Conservation (phyloP, 2,888 invertebrate genomes). For the Cosmia trapezina region DNA sequence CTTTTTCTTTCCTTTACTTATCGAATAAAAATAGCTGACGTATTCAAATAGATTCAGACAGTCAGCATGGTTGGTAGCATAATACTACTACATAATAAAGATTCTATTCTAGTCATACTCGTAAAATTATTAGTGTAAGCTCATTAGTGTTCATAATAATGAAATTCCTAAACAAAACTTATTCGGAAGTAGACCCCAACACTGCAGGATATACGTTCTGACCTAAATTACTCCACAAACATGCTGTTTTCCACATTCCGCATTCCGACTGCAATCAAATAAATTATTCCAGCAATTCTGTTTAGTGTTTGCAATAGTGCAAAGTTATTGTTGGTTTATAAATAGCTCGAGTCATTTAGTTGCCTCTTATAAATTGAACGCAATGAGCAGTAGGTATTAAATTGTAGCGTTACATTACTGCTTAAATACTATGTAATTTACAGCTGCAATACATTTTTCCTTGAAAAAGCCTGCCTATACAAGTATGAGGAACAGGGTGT, state of each 20-base stretch:
- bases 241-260: conserved; percentile 19
- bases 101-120: too few relatives aligned
- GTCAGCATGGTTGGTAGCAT: not conserved
- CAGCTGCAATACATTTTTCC: not conserved
- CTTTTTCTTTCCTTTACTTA: not conserved
- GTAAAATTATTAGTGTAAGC: not conserved
- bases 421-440: not conserved
- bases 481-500: too few relatives aligned
- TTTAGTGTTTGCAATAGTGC: conserved; percentile 32
- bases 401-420: not conserved
- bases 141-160: not conserved
- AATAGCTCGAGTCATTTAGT: conserved; percentile 19
- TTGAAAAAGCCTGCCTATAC: not conserved
- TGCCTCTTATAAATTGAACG: conserved; percentile 18
- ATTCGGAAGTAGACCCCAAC: not conserved
- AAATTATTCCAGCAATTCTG: conserved; percentile 41
- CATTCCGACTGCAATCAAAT: conserved; percentile 26
- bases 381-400: conserved; percentile 17
- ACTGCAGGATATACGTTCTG: conserved; percentile 17
- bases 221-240: conserved; percentile 26
- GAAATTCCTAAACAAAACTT: not conserved
- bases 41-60: not conserved
- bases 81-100: too few relatives aligned
- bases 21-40: not conserved
- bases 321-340: conserved; percentile 10